Base-by-base conservation (phyloP, 2,888 invertebrate genomes). In the Drosophila melanocephala region DNA sequence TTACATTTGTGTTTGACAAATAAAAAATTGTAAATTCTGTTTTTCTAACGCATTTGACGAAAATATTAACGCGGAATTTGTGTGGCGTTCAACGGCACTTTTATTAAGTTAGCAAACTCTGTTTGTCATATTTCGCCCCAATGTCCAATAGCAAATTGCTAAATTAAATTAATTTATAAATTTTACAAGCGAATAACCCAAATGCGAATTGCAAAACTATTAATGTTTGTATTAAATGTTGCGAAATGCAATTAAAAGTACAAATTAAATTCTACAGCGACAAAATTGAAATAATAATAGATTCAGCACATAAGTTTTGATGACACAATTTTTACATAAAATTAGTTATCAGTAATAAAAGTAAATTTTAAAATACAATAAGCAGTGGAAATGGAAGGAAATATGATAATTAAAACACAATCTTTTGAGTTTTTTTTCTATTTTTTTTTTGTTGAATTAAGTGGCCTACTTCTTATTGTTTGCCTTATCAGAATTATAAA, bases 121-220 rank as follows among this genome's bases (percentile, higher is more conserved):
- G 22, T 51, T 39, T 63, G 67, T 44, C 37, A n/a, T 6, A 28
- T 6, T 28, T 37, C 26, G 35, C 6, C 3, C 5, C 37, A 30
- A 26, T 55, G 28, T 50, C 50, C 60, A 64, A 72, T 50, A 30
- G 60, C 35, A 52, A 39, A 70, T 52, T 42, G 44, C 55, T 53
- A 51, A 81, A 84, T 89, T 65, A 47, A 87, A 84, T 84, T 64
- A 78, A 72, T 72, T 88, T 56, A 61, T 80, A 56, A 22, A 53
- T 57, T 68, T 68, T 53, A 44, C 60, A 63, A 26, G 28, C 56
- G 12, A 55, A 35, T n/a, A 44, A 19, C 30, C 42, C 10, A n/a
- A 74, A 66, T 57, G 63, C 44, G 39, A 73, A 77, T 68, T 55
- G 44, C 28, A 63, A 58, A 60, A 26, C 26, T 30, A 26, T 3